Percentiles rank a stretch among this genome's conserved stretches.
These are phyloP conservation scores for Pseudomyrmex concolor DNA, from an alignment of 1,140 invertebrate genomes.

Conservation along the genomic window DNA sequence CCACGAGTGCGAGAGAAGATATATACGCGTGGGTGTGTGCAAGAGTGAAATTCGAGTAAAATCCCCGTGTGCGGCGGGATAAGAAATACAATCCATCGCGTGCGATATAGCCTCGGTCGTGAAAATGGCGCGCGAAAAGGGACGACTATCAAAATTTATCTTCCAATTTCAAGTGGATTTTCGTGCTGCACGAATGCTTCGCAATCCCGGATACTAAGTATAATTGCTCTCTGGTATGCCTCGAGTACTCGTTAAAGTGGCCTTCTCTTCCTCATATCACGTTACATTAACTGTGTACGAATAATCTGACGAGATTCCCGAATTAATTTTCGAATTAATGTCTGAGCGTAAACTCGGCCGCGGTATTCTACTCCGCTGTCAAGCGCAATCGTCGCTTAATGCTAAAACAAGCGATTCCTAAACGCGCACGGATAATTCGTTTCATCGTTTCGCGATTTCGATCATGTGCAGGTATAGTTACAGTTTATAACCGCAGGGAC, in stretches of 20 bases:
- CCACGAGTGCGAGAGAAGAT: not conserved
- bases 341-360: slow-evolving; percentile 6
- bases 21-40: too few species aligned
- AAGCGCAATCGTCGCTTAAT: slow-evolving; percentile 19
- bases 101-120: not conserved
- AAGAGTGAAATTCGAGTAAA: not conserved
- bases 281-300: slow-evolving; percentile 9
- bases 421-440: slow-evolving; percentile 27
- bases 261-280: not conserved
- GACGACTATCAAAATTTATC: slow-evolving; percentile 56
- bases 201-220: slow-evolving; percentile 45
- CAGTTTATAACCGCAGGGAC: slow-evolving; percentile 35
- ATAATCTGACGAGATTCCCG: slow-evolving; percentile 34
- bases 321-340: slow-evolving; percentile 49
- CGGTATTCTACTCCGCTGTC: slow-evolving; percentile 11
- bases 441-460: slow-evolving; percentile 14
- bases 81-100: slow-evolving; percentile 43
- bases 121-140: not conserved
- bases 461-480: slow-evolving; percentile 42
- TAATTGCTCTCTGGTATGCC: slow-evolving; percentile 57
- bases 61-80: not conserved
- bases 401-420: slow-evolving; percentile 34
- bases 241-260: slow-evolving; percentile 31
- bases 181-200: slow-evolving; percentile 62
- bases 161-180: slow-evolving; percentile 56